Base-by-base conservation (phyloP, 2,888 invertebrate species). In the Protonemura montana region DNA sequence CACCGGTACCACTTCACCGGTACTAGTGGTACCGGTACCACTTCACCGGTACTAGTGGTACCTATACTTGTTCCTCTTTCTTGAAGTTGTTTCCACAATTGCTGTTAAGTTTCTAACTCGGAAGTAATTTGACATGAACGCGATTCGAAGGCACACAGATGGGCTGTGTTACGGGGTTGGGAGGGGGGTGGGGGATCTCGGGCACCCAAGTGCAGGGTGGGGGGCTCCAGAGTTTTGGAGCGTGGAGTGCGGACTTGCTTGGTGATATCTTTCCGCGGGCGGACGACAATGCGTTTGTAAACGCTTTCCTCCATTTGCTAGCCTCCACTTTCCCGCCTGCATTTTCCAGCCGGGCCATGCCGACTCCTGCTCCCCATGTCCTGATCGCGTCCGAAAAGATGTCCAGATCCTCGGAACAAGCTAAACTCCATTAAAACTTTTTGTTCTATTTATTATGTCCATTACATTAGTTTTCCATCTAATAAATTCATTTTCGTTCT, bases 341-440 rank as follows among this genome's bases (percentile, higher is more conserved):
- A 59, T 13, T 21, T 16, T 10, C 59, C 13, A 7, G 59, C 59
- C 59, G 21, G 59, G 59, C 13, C 59, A 7, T 2, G 59, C 59
- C 21, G 59, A 3, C 59, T 59, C 59, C 3, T 13, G 59, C 21
- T 59, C 21, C 35, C 59, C 21, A 13, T 1, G 21, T 59, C 59
- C 59, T 59, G 16, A 10, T 59, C 59, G 35, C 35, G 35, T 83
- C 29, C 30, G 30, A 28, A 26, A 42, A 41, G 2, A 42, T 42
- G 42, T 35, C 42, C 41, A 59, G 59, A 59, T 59, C 59, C 59
- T 59, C 59, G 13, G 59, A 59, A 59, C 59, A 59, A 84, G 84
- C 76, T 76, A 59, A 83, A 84, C 84, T 84, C 84, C 84, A 84
- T 84, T 84, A 84, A 84, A 84, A 84, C 84, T 84, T 84, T 84